These are phyloP conservation scores for Diplazon laetatorius DNA, from an alignment of 2,888 invertebrate genomes.

Conservation along the genomic window DNA sequence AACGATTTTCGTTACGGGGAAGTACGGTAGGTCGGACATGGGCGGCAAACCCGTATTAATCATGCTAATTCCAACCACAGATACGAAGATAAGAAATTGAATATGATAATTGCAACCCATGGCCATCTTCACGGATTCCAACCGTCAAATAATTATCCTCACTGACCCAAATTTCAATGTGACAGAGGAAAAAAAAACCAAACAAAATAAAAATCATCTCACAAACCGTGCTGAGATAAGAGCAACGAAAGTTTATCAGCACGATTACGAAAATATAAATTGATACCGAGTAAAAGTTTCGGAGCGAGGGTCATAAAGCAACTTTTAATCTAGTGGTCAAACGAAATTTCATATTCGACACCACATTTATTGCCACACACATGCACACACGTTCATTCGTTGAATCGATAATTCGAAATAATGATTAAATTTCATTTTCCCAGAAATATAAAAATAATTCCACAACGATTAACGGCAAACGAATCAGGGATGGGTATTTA, in stretches of 20 bases:
- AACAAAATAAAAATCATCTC: too few species aligned
- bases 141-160: constrained; percentile 12
- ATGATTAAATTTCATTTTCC: too few species aligned
- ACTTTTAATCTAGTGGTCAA: too few species aligned
- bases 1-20: constrained; percentile 4
- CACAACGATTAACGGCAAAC: too few species aligned
- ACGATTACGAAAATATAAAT: neutral
- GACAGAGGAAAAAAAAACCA: neutral
- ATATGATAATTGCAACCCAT: constrained; percentile 43
- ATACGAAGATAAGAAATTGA: constrained; percentile 49
- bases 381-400: too few species aligned
- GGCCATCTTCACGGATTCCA: neutral
- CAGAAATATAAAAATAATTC: too few species aligned
- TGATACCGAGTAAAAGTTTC: constrained; percentile 1
- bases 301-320: neutral
- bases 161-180: constrained; percentile 29
- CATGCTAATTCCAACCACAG: constrained; percentile 43
- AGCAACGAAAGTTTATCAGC: neutral
- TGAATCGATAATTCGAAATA: too few species aligned
- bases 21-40: neutral
- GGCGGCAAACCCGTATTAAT: constrained; percentile 37
- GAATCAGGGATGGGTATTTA: too few species aligned
- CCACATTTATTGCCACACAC: too few species aligned
- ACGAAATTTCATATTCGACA: neutral
- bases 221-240: neutral